These are phyloP conservation scores for Eristalinus sepulchralis DNA, from an alignment of 2,888 invertebrate species.

Conservation along the genomic window DNA sequence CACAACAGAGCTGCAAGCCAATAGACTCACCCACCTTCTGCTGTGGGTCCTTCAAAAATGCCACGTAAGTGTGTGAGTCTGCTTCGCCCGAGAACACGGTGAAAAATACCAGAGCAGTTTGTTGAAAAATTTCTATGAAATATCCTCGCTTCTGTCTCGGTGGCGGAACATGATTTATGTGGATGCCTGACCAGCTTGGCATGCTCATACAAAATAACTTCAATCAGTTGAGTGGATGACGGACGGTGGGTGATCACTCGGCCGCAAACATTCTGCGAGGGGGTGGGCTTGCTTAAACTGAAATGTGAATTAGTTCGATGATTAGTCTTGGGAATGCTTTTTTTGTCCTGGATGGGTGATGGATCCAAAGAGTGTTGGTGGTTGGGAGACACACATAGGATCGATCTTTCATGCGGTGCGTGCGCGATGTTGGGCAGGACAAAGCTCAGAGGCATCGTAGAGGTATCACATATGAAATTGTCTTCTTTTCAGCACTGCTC, in stretches of 20 bases:
- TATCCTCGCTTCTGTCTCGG: conserved; percentile 40
- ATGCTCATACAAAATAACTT: conserved; percentile 46
- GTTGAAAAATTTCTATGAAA: conserved; percentile 49
- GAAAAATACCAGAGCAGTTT: neutral
- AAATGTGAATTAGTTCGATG: conserved; percentile 41
- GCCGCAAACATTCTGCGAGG: conserved; percentile 36
- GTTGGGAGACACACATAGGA: too few species aligned
- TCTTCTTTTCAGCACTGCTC: too few species aligned
- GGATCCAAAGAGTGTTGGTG: neutral
- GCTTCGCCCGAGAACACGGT: neutral
- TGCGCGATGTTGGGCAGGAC: too few species aligned
- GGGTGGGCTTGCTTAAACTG: neutral
- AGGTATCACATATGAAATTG: too few species aligned
- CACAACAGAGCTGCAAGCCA: conserved; percentile 16
- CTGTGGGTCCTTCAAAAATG: conserved; percentile 47
- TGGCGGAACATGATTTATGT: conserved; percentile 57
- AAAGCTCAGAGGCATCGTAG: too few species aligned
- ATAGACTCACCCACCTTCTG: conserved; percentile 16
- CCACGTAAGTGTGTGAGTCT: neutral
- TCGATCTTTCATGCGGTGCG: too few species aligned
- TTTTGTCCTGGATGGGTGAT: neutral
- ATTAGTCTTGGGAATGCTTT: conserved; percentile 31
- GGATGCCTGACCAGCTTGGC: conserved; percentile 43
- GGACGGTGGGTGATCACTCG: conserved; percentile 1
- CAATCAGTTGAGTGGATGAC: conserved; percentile 49